A percentile compares a stretch with the other conserved stretches of the same genome.
These are phyloP conservation scores for Gallinago solitaria DNA, from an alignment of 2,797 vertebrate genomes.

Conservation along the genomic window DNA sequence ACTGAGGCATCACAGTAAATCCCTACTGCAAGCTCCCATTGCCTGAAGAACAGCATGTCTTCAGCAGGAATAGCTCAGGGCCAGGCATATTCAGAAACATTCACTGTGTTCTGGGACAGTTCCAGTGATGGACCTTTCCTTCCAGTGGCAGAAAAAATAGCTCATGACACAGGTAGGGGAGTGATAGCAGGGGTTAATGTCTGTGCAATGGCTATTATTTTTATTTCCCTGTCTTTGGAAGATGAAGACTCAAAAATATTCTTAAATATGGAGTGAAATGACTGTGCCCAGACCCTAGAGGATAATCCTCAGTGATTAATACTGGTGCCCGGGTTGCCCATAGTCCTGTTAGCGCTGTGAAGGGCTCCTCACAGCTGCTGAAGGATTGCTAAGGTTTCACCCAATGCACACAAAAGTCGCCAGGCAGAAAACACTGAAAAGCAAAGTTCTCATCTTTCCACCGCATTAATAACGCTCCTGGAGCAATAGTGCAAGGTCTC, in stretches of 20 bases:
- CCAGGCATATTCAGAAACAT: background rate
- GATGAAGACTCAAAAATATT: background rate
- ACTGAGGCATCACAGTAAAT: background rate
- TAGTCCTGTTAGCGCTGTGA: background rate
- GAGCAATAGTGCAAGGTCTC: background rate
- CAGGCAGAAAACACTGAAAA: background rate
- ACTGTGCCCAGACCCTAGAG: background rate
- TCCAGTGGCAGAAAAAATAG: background rate
- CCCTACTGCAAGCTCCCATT: background rate
- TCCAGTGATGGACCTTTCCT: background rate
- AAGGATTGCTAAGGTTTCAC: background rate
- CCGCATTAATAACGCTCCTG: background rate
- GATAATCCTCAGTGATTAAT: background rate
- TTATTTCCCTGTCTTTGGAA: conserved; percentile 3
- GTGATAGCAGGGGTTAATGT: background rate
- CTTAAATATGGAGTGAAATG: background rate
- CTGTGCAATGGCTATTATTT: background rate
- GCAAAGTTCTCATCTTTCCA: background rate
- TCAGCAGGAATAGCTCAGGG: background rate
- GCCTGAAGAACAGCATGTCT: background rate
- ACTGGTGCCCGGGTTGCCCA: background rate
- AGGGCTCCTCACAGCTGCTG: background rate
- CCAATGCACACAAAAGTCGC: background rate
- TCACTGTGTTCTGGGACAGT: background rate
- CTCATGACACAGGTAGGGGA: background rate